A percentile compares a stretch with the other conserved stretches of the same genome.
Conservation (phyloP, 2,888 invertebrate genomes). For the Mantis religiosa region DNA sequence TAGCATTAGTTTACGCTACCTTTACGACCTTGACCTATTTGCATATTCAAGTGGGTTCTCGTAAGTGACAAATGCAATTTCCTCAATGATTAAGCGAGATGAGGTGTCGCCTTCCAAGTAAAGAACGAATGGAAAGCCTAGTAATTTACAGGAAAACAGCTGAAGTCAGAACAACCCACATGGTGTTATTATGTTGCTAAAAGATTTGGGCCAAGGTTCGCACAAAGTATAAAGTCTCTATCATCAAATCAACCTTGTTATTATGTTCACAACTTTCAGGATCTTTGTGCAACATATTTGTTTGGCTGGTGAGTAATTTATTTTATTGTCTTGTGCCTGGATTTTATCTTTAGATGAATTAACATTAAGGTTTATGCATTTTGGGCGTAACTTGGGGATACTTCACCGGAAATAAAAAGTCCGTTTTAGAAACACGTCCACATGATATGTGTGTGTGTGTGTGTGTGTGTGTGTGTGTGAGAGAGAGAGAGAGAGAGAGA, state of each 20-base stretch:
- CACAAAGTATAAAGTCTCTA: not conserved
- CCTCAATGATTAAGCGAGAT: not conserved
- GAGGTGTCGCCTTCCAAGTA: not conserved
- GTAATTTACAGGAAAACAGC: not conserved
- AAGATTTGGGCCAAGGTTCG: not conserved
- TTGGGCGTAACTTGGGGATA: too few relatives aligned
- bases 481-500: too few relatives aligned
- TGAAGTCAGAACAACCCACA: not conserved
- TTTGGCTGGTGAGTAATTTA: not conserved
- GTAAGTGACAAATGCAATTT: not conserved
- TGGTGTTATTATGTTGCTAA: not conserved
- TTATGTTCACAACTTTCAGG: not conserved
- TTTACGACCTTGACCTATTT: not conserved
- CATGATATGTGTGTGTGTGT: too few relatives aligned
- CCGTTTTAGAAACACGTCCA: too few relatives aligned
- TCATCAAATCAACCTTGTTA: not conserved
- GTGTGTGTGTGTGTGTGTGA: too few relatives aligned
- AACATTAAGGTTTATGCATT: too few relatives aligned
- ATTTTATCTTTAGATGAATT: too few relatives aligned
- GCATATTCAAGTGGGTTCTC: not conserved
- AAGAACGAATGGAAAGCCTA: not conserved
- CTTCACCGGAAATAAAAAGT: too few relatives aligned
- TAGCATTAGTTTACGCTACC: too few relatives aligned
- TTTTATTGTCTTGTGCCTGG: not conserved
- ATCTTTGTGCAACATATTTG: not conserved